Base-by-base conservation (phyloP, 2,797 vertebrate species). In the Sebastolobus alascanus region DNA sequence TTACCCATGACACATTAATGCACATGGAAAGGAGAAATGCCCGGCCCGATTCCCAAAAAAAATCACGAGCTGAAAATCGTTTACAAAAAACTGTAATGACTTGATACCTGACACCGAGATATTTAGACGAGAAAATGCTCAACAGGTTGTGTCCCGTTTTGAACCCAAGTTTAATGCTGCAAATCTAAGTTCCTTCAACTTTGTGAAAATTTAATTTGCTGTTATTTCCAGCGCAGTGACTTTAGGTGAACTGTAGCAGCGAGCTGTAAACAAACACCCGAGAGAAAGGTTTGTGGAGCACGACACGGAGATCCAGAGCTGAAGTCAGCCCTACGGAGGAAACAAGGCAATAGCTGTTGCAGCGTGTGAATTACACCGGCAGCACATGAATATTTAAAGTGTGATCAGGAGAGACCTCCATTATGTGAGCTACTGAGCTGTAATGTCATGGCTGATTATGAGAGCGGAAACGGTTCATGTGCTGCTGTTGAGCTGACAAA, bases 311-410 rank as follows among this genome's bases (percentile, higher is more conserved):
- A 71, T 80, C 64, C 66, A 29, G 54, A 80, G 80, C 67, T 58
- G 73, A n/a, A 79, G 61, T 78, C 73, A n/a, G 77, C 56, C 61
- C 86, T 27, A 65, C 13, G 5, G 73, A 83, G 80, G 80, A 77
- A 86, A 82, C 85, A 83, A 87, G 76, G 75, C 77, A 43, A 29
- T 46, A 25, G 81, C 80, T 80, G 82, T 78, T 76, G 66, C 83
- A 68, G 66, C 54, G 85, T 77, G 84, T 80, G 81, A 90, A 90
- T 85, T 90, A 85, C 86, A 87, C 70, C 80, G 70, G 29, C 72
- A 82, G 66, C 79, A 38, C 83, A 92, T 93, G 86, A 92, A 94
- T 94, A 94, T 92, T 94, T 93, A 87, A 94, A 90, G 79, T 29
- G 75, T 79, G 85, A 93, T 91, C 81, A 86, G 81, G 58, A 85